Conservation (phyloP, 2,113 vertebrate species). For the Sphaerodactylus townsendi region DNA sequence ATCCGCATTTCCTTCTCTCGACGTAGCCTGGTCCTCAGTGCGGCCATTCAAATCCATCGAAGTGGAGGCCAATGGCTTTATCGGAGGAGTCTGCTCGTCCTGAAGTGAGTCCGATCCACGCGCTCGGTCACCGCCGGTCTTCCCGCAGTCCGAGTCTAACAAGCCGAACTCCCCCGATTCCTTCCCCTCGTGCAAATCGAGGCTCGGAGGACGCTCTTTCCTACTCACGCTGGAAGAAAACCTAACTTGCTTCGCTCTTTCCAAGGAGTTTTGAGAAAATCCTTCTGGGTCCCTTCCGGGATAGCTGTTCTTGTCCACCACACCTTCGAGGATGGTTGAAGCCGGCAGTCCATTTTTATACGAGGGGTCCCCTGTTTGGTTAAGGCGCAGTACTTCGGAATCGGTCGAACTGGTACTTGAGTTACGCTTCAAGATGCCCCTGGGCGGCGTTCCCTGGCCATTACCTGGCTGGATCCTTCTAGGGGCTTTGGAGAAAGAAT, state of each 20-base stretch:
- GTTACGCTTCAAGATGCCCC: slow-evolving; percentile 77
- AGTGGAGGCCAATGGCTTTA: slow-evolving; percentile 31
- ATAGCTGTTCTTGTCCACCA: slow-evolving; percentile 50
- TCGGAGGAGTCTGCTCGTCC: slow-evolving; percentile 14
- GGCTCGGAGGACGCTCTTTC: slow-evolving; percentile 52
- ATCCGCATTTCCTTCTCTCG: slow-evolving; percentile 2
- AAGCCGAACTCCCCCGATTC: slow-evolving; percentile 74
- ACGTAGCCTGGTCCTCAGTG: neutral
- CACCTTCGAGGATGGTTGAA: slow-evolving; percentile 67
- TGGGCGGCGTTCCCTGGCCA: slow-evolving; percentile 54
- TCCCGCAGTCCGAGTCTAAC: slow-evolving; percentile 64
- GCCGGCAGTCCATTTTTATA: slow-evolving; percentile 60
- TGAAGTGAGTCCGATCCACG: neutral
- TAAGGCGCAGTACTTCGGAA: slow-evolving; percentile 72
- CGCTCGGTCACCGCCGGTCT: slow-evolving; percentile 13
- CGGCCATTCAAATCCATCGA: slow-evolving; percentile 32
- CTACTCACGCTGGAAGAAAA: slow-evolving; percentile 69
- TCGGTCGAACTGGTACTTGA: slow-evolving; percentile 84
- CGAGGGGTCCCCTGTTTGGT: slow-evolving; percentile 61
- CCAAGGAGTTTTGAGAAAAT: slow-evolving; percentile 52
- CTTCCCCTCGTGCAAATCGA: slow-evolving; percentile 35
- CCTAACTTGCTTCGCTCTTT: slow-evolving; percentile 83
- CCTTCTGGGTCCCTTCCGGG: slow-evolving; percentile 47
- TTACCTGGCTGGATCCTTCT: slow-evolving; percentile 51
- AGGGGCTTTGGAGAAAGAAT: slow-evolving; percentile 34